Evolutionary conservation across 2,888 invertebrate species (phyloP), one percentile per base, ranked within the genome.

Genomic region (Tuberolachnus salignus): DNA sequence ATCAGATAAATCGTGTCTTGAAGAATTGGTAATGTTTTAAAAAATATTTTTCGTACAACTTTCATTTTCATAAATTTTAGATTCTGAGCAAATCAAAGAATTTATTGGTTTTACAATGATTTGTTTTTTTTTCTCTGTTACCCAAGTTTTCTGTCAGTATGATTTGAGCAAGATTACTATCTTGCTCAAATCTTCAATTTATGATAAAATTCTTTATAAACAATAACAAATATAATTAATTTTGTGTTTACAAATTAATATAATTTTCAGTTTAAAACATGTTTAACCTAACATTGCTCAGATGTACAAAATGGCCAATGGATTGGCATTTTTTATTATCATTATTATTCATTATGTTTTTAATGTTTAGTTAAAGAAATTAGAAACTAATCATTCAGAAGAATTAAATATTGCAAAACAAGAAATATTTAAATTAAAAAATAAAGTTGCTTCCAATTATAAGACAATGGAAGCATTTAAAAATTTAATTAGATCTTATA

Each of bases 391-490:
- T 69, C 59, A 78, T 69, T 78, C 78, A 16, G 78, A 78, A 78
- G 78, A 78, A 78, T 8, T 78, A 51, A 78, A 78, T 78, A 21
- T 42, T 49, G 19, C 49, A 3, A 78, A 78, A 67, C 78, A 78
- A 67, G 78, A 78, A 78, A 42, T 69, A 11, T 3, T 59, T 16
- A 78, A 78, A 69, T 59, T 69, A 34, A 78, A 78, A 69, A 34
- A 59, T 34, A 78, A 69, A 69, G 3, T 78, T 3, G 16, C 49
- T 49, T n/a, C 59, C 11, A 69, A 42, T 21, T 49, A 26, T 67
- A 78, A 78, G 19, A 10, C 67, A 16, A 69, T 78, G 69, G 78
- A 78, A n/a, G n/a, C 78, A 11, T 78, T 78, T 59, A 78, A 78
- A 78, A 78, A 69, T 78, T 59, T 69, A 21, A 78, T 78, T 1